Base-by-base conservation (phyloP, 1,140 invertebrate genomes). In the Thaumetopoea pityocampa region DNA sequence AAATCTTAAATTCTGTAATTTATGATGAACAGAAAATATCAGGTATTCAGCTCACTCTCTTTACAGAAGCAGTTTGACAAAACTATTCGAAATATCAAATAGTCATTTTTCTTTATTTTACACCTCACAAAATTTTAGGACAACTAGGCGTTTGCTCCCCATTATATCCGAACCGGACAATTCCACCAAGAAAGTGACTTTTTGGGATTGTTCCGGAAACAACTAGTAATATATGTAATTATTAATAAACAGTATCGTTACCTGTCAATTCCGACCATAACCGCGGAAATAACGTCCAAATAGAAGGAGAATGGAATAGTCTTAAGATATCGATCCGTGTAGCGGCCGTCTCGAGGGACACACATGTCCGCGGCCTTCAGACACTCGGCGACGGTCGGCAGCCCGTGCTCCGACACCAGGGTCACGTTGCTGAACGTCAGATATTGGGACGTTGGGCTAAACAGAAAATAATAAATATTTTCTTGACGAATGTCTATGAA, bases 341-440 rank as follows among this genome's bases (percentile, higher is more conserved):
- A 87, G 9, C 70, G 69, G 2, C 87, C 86, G 22, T 73, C 74
- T 26, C 82, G 78, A 0, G 88, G 85, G 10, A 87, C 68, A 51
- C 89, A 85, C 2, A 61, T 70, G 19, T 85, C 67, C 0, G 85
- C 72, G 0, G 82, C 60, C 14, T 41, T 52, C 35, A 72, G 57
- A 16, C 54, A 78, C 50, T 73, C 70, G 0, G 67, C 33, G 4
- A 87, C 85, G 5, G 81, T 89, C 0, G 89, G 89, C 10, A 92
- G 51, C 1, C 92, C 92, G 60, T 91, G 86, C 1, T 87, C 86
- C 1, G 91, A 91, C 9, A 94, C 85, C 7, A 94, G 51, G 0
- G 87, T 90, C 2, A 92, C 50, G 49, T 90, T 90, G 9, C 85
- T 86, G 55, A 88, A 91, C 5, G 69, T 82, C 1, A 86, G 40